Evolutionary conservation across 1,140 invertebrate genomes (phyloP).

Genomic region (Batillaria attramentaria): DNA sequence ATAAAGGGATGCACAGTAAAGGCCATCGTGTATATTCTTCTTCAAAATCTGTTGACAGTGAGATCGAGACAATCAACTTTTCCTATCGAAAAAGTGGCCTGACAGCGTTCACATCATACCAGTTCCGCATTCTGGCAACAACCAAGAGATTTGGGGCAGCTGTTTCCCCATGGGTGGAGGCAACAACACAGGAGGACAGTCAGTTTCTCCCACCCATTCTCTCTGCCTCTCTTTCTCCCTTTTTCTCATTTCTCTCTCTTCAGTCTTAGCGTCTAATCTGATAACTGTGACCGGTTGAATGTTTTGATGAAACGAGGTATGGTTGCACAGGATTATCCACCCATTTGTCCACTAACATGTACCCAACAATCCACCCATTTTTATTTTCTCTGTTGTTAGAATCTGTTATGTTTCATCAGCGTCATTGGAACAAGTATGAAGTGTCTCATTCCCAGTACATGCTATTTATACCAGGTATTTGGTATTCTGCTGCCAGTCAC

Average conservation of each 20-base stretch:
- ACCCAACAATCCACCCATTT: no score
- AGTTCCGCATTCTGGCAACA: constrained; percentile 63
- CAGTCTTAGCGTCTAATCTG: neutral
- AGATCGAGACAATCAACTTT: constrained; percentile 64
- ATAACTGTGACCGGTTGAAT: no score
- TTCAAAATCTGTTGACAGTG: no score
- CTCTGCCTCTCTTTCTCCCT: no score
- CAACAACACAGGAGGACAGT: constrained; percentile 67
- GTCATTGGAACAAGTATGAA: no score
- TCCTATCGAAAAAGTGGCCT: constrained; percentile 59
- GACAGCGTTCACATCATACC: constrained; percentile 64
- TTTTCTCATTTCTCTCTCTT: neutral
- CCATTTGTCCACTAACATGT: no score
- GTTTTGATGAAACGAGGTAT: no score
- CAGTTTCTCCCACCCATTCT: constrained; percentile 52
- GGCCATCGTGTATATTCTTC: no score
- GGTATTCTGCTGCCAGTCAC: no score
- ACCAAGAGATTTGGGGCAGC: constrained; percentile 63
- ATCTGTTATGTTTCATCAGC: neutral
- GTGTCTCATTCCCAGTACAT: neutral
- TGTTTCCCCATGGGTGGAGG: constrained; percentile 61
- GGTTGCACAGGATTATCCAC: no score
- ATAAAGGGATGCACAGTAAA: no score
- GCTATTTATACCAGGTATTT: no score
- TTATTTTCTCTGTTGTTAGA: neutral